These are phyloP conservation scores for Branchipolynoe longqiensis DNA, from an alignment of 2,888 invertebrate genomes.

Conservation along the genomic window DNA sequence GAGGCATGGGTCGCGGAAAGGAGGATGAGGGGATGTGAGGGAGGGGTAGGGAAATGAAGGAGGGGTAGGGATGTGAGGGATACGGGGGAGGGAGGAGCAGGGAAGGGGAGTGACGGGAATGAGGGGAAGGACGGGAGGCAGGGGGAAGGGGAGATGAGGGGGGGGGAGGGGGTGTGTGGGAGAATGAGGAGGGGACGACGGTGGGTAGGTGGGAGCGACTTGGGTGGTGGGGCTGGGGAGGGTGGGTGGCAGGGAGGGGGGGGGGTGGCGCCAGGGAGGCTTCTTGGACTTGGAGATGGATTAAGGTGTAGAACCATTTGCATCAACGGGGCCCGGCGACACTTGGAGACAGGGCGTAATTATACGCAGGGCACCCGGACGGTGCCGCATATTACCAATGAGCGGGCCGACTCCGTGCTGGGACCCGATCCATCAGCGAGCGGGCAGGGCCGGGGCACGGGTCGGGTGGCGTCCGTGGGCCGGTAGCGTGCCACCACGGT, in stretches of 20 bases:
- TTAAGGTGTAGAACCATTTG: constrained; percentile 11
- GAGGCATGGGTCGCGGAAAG: not conserved
- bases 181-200: not conserved
- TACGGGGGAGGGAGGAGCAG: too few species aligned
- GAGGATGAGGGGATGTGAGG: not conserved
- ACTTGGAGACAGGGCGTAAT: not conserved
- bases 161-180: not conserved
- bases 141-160: too few species aligned
- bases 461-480: too few species aligned
- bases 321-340: not conserved
- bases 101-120: not conserved
- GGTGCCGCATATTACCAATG: constrained; percentile 7
- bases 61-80: not conserved
- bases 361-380: not conserved
- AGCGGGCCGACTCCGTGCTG: not conserved
- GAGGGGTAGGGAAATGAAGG: too few species aligned
- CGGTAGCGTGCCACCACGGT: too few species aligned
- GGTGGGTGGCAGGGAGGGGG: not conserved
- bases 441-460: too few species aligned
- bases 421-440: too few species aligned
- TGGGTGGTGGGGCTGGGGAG: too few species aligned
- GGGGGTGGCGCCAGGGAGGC: not conserved
- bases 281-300: constrained; percentile 26
- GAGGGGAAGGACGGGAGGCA: not conserved
- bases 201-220: not conserved